Evolutionary conservation across 92 coral and sea anemone genomes (phyloP).

Genomic region (Palythoa caribaeorum): DNA sequence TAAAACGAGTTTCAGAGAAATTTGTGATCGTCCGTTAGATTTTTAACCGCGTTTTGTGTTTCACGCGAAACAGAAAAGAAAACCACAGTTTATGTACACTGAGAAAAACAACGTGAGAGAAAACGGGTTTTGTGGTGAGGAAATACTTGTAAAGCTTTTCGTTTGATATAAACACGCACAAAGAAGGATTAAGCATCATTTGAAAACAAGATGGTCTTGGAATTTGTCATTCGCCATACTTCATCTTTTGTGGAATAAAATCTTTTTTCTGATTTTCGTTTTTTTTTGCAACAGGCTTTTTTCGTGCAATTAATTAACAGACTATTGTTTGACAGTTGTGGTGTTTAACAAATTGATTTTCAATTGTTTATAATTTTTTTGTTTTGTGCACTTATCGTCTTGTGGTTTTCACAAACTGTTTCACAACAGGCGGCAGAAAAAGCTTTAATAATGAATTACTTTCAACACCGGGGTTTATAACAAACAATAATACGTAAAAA

Average conservation of each 20-base stretch:
- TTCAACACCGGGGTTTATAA: slow-evolving; percentile 16
- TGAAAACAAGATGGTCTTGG: neutral
- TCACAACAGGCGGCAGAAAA: slow-evolving; percentile 4
- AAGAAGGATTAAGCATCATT: neutral
- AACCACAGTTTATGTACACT: neutral
- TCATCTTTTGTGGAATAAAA: neutral
- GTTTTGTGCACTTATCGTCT: neutral
- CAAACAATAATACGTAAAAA: slow-evolving; percentile 12
- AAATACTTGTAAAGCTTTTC: neutral
- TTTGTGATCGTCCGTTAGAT: neutral
- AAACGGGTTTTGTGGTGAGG: neutral
- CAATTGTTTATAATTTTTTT: slow-evolving; percentile 10
- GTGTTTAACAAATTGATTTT: slow-evolving; percentile 31
- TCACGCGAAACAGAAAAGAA: neutral
- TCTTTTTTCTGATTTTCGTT: neutral
- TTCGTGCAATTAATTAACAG: neutral
- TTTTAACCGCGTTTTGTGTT: neutral
- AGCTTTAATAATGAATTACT: slow-evolving; percentile 29
- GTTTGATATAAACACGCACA: neutral
- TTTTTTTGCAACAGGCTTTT: neutral
- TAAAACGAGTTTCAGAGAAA: neutral
- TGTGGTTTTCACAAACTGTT: slow-evolving; percentile 5
- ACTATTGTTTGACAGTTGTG: slow-evolving; percentile 4
- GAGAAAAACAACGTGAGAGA: neutral
- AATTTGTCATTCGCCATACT: neutral